A percentile compares a stretch with the other conserved stretches of the same genome.
Evolutionary conservation across 2,797 vertebrate species (phyloP).

Genomic region (Malurus leucopterus): DNA sequence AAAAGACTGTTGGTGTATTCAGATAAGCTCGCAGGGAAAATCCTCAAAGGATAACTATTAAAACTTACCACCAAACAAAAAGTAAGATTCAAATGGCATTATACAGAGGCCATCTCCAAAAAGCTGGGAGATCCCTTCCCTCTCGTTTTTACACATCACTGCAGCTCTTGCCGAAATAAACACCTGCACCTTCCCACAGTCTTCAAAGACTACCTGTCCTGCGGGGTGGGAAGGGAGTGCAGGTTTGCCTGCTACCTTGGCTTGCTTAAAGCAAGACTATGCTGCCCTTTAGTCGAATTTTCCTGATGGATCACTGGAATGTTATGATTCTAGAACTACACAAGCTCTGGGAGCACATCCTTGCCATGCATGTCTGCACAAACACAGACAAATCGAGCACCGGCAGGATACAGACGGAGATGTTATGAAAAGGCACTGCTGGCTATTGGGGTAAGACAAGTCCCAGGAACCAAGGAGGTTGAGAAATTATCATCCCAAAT

Average conservation of each 20-base stretch:
- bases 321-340: constrained; percentile 3
- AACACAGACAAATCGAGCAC: constrained; percentile 44
- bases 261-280: neutral
- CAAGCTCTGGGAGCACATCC: constrained; percentile 40
- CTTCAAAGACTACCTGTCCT: neutral
- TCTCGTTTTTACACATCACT: neutral
- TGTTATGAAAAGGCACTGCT: constrained; percentile 26
- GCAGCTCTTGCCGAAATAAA: constrained; percentile 23
- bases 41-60: constrained; percentile 79
- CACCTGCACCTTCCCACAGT: neutral
- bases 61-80: constrained; percentile 79
- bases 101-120: constrained; percentile 59
- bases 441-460: constrained; percentile 34
- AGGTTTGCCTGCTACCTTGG: neutral
- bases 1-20: constrained; percentile 80
- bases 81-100: constrained; percentile 70
- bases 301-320: neutral
- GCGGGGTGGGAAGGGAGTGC: neutral
- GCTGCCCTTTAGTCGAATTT: neutral
- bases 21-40: constrained; percentile 76
- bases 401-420: constrained; percentile 1
- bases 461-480: neutral
- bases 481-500: constrained; percentile 61
- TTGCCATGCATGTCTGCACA: constrained; percentile 58
- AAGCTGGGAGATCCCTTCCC: constrained; percentile 41